These are phyloP conservation scores for Hypocryptadius cinnamomeus DNA, from an alignment of 2,113 vertebrate species.

Conservation along the genomic window DNA sequence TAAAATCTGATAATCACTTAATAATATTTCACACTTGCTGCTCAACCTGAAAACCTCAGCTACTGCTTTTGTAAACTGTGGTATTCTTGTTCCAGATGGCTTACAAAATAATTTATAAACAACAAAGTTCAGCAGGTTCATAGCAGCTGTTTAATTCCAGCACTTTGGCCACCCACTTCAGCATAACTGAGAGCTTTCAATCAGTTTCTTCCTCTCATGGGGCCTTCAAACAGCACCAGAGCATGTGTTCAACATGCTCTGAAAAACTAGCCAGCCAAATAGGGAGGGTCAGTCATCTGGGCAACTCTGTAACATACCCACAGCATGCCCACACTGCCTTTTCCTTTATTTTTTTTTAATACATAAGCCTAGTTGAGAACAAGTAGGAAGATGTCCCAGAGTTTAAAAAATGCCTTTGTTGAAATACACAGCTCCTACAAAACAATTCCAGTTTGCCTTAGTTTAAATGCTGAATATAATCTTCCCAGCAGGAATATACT, in stretches of 20 bases:
- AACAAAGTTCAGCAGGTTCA: constrained; percentile 83
- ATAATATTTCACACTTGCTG: constrained; percentile 13
- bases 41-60: background rate
- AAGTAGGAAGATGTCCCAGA: background rate
- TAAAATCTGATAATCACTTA: constrained; percentile 20
- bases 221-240: constrained; percentile 57
- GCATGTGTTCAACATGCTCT: constrained; percentile 64
- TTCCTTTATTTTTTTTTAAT: background rate
- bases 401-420: background rate
- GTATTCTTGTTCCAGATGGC: constrained; percentile 82
- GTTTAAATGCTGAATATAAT: background rate
- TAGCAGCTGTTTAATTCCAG: constrained; percentile 80
- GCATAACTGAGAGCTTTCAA: constrained; percentile 63
- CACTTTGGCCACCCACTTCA: constrained; percentile 70
- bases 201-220: constrained; percentile 53
- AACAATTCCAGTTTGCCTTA: background rate
- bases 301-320: background rate
- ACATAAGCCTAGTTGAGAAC: background rate
- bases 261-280: constrained; percentile 44
- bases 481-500: background rate
- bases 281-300: constrained; percentile 18
- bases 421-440: background rate
- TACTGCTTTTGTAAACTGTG: constrained; percentile 30
- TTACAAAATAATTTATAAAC: constrained; percentile 88
- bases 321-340: background rate